Evolutionary conservation across 2,797 vertebrate genomes (phyloP), one percentile per base, ranked within the genome.

Genomic region (Nyctibius grandis): DNA sequence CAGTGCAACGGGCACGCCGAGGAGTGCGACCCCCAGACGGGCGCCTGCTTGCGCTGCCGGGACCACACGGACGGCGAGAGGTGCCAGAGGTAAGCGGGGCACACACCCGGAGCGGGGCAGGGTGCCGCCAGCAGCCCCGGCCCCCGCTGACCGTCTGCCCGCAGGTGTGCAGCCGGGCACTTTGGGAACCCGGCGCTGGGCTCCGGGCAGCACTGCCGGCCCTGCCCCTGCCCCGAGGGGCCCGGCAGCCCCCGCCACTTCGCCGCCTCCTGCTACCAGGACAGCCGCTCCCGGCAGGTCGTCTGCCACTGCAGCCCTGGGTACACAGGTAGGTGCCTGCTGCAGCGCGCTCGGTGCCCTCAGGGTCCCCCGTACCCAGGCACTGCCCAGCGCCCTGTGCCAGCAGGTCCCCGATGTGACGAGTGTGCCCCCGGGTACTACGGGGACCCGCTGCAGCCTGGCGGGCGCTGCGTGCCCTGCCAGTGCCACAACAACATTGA

Each of bases 401-500:
- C 64, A 0, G 20, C 96, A 99, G 99, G 99, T 75, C 97, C 98
- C 6, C 98, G 98, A 28, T 99, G 99, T 60, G 99, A 99, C 3
- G 98, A 99, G 94, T 99, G 99, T 88, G 98, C 99, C 42, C 98
- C 99, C 0, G 99, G 99, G 85, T 98, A 99, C 96, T 99, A 98
- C 5, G 99, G 99, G 28, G 98, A 99, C 96, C 99, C 99, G 4
- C 98, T 98, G 44, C 98, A 98, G 94, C 97, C 98, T 0, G 98
- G 99, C 0, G 99, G 99, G 23, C 98, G 78, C 85, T 99, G 99
- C 97, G 98, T 98, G 95, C 98, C 97, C 1, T 99, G 99, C 88
- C 98, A 98, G 89, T 99, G 99, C 96, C 99, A 98, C 61, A 98
- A 99, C 89, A 99, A 99, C 98, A 99, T 99, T 3, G 99, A 99